Evolutionary conservation across 2,888 invertebrate genomes (phyloP).

Genomic region (Tupiocoris notatus): DNA sequence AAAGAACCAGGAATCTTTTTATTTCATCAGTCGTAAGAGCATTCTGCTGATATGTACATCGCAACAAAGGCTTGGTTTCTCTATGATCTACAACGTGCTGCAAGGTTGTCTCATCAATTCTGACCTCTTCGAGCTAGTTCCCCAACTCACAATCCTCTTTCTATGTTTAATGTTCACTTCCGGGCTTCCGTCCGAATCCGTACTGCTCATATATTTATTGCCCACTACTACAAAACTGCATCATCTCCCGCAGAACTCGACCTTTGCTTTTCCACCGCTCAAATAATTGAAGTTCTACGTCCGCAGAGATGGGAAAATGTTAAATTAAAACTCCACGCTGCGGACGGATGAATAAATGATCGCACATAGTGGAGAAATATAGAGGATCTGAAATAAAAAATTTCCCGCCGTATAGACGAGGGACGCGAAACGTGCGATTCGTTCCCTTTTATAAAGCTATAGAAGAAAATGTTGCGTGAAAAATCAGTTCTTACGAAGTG

Average conservation of each 20-base stretch:
- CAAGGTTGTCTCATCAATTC: neutral
- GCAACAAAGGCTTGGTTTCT: no score
- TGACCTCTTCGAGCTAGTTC: neutral
- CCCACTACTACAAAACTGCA: constrained; percentile 8
- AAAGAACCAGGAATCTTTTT: no score
- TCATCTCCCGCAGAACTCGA: constrained; percentile 1
- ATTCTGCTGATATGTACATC: no score
- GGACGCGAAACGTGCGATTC: no score
- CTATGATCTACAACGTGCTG: no score
- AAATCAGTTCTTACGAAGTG: no score
- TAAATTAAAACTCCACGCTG: neutral
- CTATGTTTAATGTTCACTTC: constrained; percentile 9
- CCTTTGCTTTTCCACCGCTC: neutral
- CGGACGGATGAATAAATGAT: neutral
- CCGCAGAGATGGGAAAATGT: neutral
- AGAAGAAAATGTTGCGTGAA: no score
- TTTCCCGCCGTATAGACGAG: no score
- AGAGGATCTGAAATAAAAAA: neutral
- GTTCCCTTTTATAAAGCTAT: no score
- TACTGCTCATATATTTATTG: constrained; percentile 28
- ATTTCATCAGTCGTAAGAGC: no score
- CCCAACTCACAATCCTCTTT: neutral
- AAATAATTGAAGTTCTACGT: neutral
- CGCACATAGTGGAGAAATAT: no score
- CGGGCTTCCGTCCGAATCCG: constrained; percentile 9